phyloP scores from a whole-genome alignment of 2,797 vertebrate genomes.

The Phylloscopus collybita region DNA sequence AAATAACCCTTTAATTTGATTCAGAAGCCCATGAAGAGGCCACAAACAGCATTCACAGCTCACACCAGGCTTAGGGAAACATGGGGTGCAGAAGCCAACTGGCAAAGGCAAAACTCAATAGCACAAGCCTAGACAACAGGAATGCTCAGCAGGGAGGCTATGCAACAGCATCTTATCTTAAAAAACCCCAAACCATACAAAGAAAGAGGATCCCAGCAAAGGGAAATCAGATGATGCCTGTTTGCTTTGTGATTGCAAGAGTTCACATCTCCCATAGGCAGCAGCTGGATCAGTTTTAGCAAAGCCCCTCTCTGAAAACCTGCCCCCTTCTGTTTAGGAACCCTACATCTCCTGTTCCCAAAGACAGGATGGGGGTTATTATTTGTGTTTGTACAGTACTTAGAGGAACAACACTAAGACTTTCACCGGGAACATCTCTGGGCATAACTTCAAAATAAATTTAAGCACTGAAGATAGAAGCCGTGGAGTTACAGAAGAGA shows the following conservation, averaged over 20 bases:
- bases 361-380: background rate
- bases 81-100: background rate
- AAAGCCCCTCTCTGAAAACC: background rate
- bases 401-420: background rate
- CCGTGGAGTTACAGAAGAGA: background rate
- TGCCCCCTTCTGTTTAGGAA: background rate
- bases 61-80: rapidly evolving
- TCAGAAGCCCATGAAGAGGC: background rate
- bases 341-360: background rate
- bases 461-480: background rate
- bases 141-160: background rate
- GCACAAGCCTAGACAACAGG: background rate
- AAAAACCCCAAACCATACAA: background rate
- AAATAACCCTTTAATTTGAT: background rate
- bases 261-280: rapidly evolving
- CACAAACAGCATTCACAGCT: background rate
- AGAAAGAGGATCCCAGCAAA: background rate
- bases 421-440: background rate
- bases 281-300: background rate
- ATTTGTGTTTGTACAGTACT: background rate
- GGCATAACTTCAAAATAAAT: background rate
- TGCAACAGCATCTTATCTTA: background rate
- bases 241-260: background rate
- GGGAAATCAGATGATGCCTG: rapidly evolving
- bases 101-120: background rate